Conservation (phyloP, 37 sponge, comb jelly and placozoan genomes). For the Ephydatia muelleri region DNA sequence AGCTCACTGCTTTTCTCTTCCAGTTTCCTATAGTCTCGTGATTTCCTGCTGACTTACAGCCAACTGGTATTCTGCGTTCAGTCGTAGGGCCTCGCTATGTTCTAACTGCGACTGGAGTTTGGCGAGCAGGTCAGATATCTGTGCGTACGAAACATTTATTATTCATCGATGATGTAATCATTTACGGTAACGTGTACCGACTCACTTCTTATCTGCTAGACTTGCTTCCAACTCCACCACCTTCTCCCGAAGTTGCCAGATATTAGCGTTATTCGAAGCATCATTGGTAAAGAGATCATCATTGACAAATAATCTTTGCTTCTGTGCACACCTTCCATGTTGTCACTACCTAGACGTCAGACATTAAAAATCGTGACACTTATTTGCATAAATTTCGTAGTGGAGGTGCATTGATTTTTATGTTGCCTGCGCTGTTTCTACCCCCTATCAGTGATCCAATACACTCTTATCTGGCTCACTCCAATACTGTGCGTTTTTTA, state of each 20-base stretch:
- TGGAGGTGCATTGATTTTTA: too few species aligned
- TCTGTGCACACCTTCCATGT: background rate
- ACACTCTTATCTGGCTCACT: too few species aligned
- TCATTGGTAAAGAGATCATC: background rate
- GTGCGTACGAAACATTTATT: background rate
- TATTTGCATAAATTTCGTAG: too few species aligned
- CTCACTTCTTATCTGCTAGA: constrained; percentile 40
- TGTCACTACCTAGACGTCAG: too few species aligned
- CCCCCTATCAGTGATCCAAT: too few species aligned
- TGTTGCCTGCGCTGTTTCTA: too few species aligned
- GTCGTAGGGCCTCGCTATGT: constrained; percentile 17
- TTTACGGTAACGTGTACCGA: too few species aligned
- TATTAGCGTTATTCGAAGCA: background rate
- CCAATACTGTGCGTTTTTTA: too few species aligned
- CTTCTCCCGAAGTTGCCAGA: background rate
- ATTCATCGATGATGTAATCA: background rate
- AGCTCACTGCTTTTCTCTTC: constrained; percentile 3
- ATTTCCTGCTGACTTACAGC: background rate
- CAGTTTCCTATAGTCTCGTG: background rate
- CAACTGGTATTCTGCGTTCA: constrained; percentile 6
- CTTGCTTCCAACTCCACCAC: constrained; percentile 28
- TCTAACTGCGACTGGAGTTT: constrained; percentile 21
- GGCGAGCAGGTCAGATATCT: constrained; percentile 34
- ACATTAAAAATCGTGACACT: too few species aligned
- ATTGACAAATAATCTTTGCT: background rate